These are phyloP conservation scores for Rafetus swinhoei DNA, from an alignment of 2,113 vertebrate genomes.

Conservation along the genomic window DNA sequence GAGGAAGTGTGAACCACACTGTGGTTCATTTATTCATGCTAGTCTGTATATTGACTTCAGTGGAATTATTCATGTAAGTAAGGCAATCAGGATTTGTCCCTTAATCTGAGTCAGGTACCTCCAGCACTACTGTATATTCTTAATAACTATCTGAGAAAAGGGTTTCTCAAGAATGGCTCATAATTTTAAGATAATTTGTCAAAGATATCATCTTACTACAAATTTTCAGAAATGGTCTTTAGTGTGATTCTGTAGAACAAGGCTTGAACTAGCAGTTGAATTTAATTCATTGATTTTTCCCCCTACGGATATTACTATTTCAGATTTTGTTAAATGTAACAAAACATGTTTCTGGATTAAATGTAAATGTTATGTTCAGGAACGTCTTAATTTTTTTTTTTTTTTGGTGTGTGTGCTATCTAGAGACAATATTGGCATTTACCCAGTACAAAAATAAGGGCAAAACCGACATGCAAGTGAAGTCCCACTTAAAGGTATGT, in stretches of 20 bases:
- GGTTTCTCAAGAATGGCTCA: too few relatives aligned
- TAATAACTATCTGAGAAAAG: too few relatives aligned
- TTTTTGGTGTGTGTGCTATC: background rate
- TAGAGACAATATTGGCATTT: conserved; percentile 54
- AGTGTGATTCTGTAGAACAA: background rate
- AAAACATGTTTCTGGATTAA: background rate
- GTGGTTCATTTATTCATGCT: background rate
- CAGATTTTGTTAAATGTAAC: background rate
- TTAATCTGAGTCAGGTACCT: background rate
- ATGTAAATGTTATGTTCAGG: background rate
- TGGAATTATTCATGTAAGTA: background rate
- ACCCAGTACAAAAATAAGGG: conserved; percentile 57
- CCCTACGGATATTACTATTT: background rate
- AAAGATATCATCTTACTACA: too few relatives aligned
- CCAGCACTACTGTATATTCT: too few relatives aligned
- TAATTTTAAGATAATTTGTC: too few relatives aligned
- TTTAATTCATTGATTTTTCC: background rate
- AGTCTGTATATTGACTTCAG: background rate
- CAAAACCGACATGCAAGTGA: conserved; percentile 54
- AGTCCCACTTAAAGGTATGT: conserved; percentile 68
- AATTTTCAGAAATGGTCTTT: background rate
- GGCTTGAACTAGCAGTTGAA: background rate
- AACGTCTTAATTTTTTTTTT: background rate
- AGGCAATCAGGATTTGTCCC: background rate
- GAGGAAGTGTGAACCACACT: too few relatives aligned